phyloP scores from a whole-genome alignment of 2,888 invertebrate genomes.

The Tillus elongatus region DNA sequence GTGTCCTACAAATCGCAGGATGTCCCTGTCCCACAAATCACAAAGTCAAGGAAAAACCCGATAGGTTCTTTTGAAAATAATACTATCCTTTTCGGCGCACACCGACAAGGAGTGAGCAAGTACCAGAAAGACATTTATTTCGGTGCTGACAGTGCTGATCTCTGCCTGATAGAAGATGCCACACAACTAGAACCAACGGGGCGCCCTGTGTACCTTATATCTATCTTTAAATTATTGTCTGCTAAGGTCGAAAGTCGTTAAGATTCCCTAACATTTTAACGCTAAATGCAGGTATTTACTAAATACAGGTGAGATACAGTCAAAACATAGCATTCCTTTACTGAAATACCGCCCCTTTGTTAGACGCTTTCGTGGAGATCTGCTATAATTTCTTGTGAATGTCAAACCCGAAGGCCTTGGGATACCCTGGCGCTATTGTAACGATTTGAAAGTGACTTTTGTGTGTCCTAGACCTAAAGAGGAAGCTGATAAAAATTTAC shows the following conservation, averaged over 20 bases:
- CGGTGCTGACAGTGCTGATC: conserved; percentile 41
- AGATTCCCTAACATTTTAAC: conserved; percentile 35
- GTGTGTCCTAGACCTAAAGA: too few relatives aligned
- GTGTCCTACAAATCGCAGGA: too few relatives aligned
- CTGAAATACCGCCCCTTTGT: conserved; percentile 31
- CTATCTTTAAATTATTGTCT: too few relatives aligned
- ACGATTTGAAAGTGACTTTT: too few relatives aligned
- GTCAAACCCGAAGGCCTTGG: too few relatives aligned
- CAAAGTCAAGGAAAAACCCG: too few relatives aligned
- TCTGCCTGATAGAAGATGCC: conserved; percentile 36
- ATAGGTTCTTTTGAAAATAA: too few relatives aligned
- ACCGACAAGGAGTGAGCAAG: conserved; percentile 30
- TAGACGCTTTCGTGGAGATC: conserved; percentile 29
- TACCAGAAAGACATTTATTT: conserved; percentile 40
- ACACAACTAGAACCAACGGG: conserved; percentile 38
- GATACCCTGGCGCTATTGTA: too few relatives aligned
- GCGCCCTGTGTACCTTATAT: conserved; percentile 30
- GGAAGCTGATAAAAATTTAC: too few relatives aligned
- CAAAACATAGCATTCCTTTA: conserved; percentile 34
- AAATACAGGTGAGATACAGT: conserved; percentile 40
- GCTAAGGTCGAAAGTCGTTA: conserved; percentile 22
- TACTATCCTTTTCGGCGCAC: conserved; percentile 29
- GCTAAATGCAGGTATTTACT: conserved; percentile 41
- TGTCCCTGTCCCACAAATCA: too few relatives aligned
- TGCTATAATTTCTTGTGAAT: conserved; percentile 29